Percentiles rank a stretch among this genome's conserved stretches.
These are phyloP conservation scores for Myripristis jacobus DNA, from an alignment of 2,797 vertebrate genomes.

Conservation along the genomic window DNA sequence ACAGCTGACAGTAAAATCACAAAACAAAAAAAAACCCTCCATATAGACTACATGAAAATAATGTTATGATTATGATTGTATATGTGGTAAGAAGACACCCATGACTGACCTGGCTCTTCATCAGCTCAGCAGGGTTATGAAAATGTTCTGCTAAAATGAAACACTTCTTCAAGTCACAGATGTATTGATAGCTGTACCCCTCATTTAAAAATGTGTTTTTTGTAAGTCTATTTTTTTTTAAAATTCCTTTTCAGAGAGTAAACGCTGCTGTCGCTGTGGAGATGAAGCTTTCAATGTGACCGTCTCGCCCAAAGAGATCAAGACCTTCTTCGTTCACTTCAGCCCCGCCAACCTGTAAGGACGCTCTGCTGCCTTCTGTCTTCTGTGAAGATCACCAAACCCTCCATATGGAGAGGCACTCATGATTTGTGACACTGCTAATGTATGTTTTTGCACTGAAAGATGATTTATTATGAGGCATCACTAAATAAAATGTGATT, in stretches of 20 bases:
- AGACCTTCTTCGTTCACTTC: constrained; percentile 91
- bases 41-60: too few relatives aligned
- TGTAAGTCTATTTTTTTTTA: background rate
- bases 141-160: too few relatives aligned
- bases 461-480: constrained; percentile 7
- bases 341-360: constrained; percentile 44
- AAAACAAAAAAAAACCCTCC: too few relatives aligned
- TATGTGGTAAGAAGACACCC: too few relatives aligned
- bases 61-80: too few relatives aligned
- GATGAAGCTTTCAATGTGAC: constrained; percentile 77
- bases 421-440: background rate
- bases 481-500: constrained; percentile 58
- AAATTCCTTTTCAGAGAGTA: constrained; percentile 71
- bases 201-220: background rate
- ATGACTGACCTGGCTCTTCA: too few relatives aligned
- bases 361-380: constrained; percentile 17
- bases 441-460: constrained; percentile 49
- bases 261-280: background rate
- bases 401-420: background rate
- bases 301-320: constrained; percentile 89
- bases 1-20: too few relatives aligned
- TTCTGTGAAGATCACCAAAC: constrained; percentile 70
- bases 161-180: too few relatives aligned
- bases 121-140: too few relatives aligned
- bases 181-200: background rate